Evolutionary conservation across 2,888 invertebrate species (phyloP).

Genomic region (Parascotia fuliginaria): DNA sequence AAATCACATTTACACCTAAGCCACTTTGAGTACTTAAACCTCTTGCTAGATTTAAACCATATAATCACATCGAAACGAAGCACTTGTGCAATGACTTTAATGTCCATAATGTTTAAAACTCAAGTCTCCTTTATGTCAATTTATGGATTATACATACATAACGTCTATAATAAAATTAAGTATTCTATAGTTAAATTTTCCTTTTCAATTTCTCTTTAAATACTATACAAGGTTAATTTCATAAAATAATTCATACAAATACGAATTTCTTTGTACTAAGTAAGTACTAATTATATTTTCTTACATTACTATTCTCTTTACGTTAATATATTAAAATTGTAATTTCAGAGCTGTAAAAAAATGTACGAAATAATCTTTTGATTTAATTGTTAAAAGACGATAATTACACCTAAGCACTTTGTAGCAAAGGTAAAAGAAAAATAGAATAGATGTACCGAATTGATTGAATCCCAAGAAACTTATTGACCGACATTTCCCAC

Average conservation of each 20-base stretch:
- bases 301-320: constrained; percentile 22
- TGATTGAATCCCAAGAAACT: constrained; percentile 2
- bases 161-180: neutral
- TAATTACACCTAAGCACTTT: constrained; percentile 9
- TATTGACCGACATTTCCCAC: constrained; percentile 17
- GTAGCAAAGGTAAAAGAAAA: neutral
- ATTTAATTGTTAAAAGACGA: too few species aligned
- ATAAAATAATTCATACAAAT: constrained; percentile 6
- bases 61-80: too few species aligned
- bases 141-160: neutral
- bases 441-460: constrained; percentile 5
- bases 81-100: too few species aligned
- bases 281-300: constrained; percentile 19
- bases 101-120: too few species aligned
- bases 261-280: constrained; percentile 4
- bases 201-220: neutral
- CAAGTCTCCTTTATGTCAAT: neutral
- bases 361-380: too few species aligned
- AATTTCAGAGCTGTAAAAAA: too few species aligned
- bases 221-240: neutral
- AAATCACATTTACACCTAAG: too few species aligned
- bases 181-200: neutral
- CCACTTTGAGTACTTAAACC: too few species aligned
- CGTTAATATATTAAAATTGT: neutral
- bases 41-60: too few species aligned